Conservation (phyloP, 2,113 vertebrate genomes). For the Arvicanthis niloticus region DNA sequence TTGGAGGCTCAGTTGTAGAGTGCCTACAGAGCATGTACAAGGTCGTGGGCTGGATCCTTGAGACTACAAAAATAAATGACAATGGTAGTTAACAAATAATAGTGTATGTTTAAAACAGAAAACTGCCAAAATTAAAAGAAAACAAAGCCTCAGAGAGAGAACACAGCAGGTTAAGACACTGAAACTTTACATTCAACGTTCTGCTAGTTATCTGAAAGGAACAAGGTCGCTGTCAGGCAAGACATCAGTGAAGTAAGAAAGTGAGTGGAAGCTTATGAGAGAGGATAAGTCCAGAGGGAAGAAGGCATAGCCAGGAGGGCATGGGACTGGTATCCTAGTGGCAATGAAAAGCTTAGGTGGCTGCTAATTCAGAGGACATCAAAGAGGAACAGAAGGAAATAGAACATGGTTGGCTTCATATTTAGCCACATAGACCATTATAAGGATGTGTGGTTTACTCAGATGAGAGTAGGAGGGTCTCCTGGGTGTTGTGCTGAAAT, state of each 20-base stretch:
- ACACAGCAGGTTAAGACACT: neutral
- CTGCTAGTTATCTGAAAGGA: neutral
- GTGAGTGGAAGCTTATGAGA: neutral
- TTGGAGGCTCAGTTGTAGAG: neutral
- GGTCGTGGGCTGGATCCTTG: neutral
- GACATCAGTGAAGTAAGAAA: neutral
- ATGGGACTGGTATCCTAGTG: neutral
- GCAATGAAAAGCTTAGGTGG: rapidly evolving
- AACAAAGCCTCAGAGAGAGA: neutral
- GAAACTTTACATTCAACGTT: neutral
- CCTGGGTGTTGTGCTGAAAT: neutral
- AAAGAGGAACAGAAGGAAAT: neutral
- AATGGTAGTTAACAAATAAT: neutral
- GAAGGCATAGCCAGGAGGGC: neutral
- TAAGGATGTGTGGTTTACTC: neutral
- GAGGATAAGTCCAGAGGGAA: neutral
- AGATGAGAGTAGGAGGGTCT: neutral
- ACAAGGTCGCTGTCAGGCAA: neutral
- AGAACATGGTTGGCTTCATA: neutral
- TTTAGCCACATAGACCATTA: too few species aligned
- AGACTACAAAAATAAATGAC: neutral
- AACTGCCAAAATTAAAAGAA: neutral
- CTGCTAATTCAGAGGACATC: neutral
- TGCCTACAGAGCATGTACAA: neutral
- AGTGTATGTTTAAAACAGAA: neutral